A percentile compares a stretch with the other conserved stretches of the same genome.
Evolutionary conservation across 2,888 invertebrate genomes (phyloP).

Genomic region (Parelbella ahira): DNA sequence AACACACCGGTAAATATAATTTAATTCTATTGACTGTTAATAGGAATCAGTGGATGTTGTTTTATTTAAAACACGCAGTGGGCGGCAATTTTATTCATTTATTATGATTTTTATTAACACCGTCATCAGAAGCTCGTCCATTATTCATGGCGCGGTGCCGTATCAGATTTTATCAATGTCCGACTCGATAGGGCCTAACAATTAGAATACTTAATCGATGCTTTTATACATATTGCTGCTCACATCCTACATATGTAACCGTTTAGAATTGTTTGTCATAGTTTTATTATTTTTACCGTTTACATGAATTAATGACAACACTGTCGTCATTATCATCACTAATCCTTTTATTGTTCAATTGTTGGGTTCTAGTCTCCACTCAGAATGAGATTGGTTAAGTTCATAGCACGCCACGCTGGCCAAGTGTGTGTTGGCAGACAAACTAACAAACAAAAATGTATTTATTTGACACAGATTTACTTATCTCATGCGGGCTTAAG

Average conservation of each 20-base stretch:
- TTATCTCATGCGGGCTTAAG: no score
- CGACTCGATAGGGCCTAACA: conserved; percentile 29
- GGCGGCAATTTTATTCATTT: conserved; percentile 23
- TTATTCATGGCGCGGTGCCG: conserved; percentile 31
- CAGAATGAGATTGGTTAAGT: no score
- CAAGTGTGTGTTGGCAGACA: no score
- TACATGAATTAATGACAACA: no score
- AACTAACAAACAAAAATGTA: no score
- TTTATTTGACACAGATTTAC: no score
- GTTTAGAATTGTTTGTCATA: no score
- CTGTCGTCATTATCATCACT: no score
- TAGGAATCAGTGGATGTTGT: conserved; percentile 13
- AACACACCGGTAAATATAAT: neutral
- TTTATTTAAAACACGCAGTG: conserved; percentile 24
- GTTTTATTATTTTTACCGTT: no score
- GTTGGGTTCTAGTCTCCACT: no score
- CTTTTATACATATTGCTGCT: conserved; percentile 14
- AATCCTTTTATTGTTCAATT: no score
- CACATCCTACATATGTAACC: conserved; percentile 11
- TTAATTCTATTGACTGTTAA: conserved; percentile 13
- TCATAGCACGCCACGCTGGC: no score
- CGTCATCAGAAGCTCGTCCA: conserved; percentile 26
- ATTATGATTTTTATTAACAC: conserved; percentile 27
- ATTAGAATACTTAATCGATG: conserved; percentile 32
- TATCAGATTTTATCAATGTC: conserved; percentile 33